Evolutionary conservation across 2,797 vertebrate genomes (phyloP).

Genomic region (Pipistrellus pygmaeus): DNA sequence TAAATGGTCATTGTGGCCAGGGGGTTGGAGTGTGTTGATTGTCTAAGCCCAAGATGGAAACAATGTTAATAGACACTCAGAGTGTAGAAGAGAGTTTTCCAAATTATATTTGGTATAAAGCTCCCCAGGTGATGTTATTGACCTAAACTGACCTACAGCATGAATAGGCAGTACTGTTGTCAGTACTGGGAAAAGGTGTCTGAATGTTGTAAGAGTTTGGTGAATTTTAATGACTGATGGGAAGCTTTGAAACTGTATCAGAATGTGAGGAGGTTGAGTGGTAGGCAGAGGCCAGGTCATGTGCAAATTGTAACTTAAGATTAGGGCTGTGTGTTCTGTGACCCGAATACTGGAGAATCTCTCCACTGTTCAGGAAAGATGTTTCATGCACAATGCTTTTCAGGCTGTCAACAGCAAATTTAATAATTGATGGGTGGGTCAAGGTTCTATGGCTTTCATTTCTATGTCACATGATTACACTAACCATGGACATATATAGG

Average conservation of each 20-base stretch:
- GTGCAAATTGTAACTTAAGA: neutral
- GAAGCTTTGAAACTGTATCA: neutral
- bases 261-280: neutral
- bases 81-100: neutral
- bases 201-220: neutral
- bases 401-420: neutral
- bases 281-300: neutral
- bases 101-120: constrained; percentile 30
- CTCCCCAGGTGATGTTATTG: neutral
- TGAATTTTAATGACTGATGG: neutral
- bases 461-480: neutral
- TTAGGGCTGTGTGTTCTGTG: neutral
- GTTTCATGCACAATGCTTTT: neutral
- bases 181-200: neutral
- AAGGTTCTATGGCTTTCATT: neutral
- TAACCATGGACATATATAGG: neutral
- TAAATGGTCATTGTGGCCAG: neutral
- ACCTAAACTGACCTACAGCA: neutral
- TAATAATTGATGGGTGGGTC: neutral
- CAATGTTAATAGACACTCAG: neutral
- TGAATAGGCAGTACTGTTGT: neutral
- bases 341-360: neutral
- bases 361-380: neutral
- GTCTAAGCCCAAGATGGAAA: neutral
- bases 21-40: neutral